phyloP scores from a whole-genome alignment of 2,113 vertebrate species.

The Nerophis lumbriciformis region DNA sequence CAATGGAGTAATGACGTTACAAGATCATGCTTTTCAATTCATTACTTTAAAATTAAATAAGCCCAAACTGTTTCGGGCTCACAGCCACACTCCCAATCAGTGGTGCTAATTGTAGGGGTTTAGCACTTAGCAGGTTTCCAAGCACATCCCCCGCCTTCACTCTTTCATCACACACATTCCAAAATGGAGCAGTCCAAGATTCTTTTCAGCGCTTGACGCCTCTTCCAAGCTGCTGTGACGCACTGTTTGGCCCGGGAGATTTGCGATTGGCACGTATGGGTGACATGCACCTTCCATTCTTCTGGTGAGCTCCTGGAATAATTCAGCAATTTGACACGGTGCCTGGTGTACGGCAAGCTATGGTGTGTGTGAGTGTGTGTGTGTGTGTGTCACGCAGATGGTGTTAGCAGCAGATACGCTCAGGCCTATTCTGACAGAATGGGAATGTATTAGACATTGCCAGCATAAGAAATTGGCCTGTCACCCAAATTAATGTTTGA shows the following conservation, averaged over 20 bases:
- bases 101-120: constrained; percentile 46
- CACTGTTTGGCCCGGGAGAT: constrained; percentile 44
- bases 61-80: constrained; percentile 33
- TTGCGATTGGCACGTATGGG: constrained; percentile 21
- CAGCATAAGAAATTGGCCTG: constrained; percentile 11
- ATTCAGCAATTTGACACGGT: constrained; percentile 40
- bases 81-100: constrained; percentile 33
- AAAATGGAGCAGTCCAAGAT: constrained; percentile 36
- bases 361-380: constrained; percentile 1
- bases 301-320: constrained; percentile 32
- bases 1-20: constrained; percentile 5
- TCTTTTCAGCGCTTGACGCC: constrained; percentile 19
- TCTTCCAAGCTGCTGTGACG: constrained; percentile 36
- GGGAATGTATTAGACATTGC: constrained; percentile 31
- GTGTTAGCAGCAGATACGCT: constrained; percentile 29
- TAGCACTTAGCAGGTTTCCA: constrained; percentile 44
- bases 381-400: constrained; percentile 30
- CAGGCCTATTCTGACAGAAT: constrained; percentile 37
- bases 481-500: constrained; percentile 13
- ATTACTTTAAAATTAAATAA: constrained; percentile 28
- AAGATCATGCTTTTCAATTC: constrained; percentile 15
- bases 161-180: constrained; percentile 10
- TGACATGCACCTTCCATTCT: constrained; percentile 26
- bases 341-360: constrained; percentile 45
- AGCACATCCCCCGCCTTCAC: constrained; percentile 14